Evolutionary conservation across 2,888 invertebrate genomes (phyloP), one percentile per base, ranked within the genome.

Genomic region (Leptopterna dolabrata): DNA sequence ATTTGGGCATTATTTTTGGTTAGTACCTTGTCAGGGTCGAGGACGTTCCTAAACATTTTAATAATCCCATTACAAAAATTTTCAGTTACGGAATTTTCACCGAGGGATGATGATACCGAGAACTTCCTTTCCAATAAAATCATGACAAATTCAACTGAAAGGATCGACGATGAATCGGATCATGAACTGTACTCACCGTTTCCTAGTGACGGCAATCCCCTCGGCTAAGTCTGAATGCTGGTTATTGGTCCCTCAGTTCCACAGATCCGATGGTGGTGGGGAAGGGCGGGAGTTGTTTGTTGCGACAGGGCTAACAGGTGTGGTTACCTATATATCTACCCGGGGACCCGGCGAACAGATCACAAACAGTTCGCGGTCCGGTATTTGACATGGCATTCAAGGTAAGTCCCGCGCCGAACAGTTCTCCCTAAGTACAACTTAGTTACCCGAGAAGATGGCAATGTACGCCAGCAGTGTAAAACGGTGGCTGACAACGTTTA

Each of bases 261-360:
- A 2, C 70, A 13, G 14, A 13, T 29, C 70, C 19, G 24, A n/a
- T 29, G 11, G 70, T 16, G n/a, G 63, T 24, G 29, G 70, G 24
- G 70, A n/a, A 13, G 13, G 70, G 70, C 24, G n/a, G 70, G 14
- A 11, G 70, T 11, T 14, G 76, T 6, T 24, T 30, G 76, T 76
- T 76, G 76, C 76, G 76, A 76, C 36, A 76, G 41, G 24, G 43
- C 41, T 41, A 76, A 76, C 76, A 76, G 76, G 76, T 76, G 76
- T 76, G 76, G 76, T 76, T 76, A 41, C 76, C 76, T 76, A 76
- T 76, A 76, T 76, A 76, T 76, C 76, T 43, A 43, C 36, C 43
- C 76, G n/a, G 7, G n/a, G 76, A 16, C 2, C 36, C 19, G 43
- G 14, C 43, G 41, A 30, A 73, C 30, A 24, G 73, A 36, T 29